phyloP scores from a whole-genome alignment of 2,113 vertebrate genomes.

The Pollimyrus isidori region DNA sequence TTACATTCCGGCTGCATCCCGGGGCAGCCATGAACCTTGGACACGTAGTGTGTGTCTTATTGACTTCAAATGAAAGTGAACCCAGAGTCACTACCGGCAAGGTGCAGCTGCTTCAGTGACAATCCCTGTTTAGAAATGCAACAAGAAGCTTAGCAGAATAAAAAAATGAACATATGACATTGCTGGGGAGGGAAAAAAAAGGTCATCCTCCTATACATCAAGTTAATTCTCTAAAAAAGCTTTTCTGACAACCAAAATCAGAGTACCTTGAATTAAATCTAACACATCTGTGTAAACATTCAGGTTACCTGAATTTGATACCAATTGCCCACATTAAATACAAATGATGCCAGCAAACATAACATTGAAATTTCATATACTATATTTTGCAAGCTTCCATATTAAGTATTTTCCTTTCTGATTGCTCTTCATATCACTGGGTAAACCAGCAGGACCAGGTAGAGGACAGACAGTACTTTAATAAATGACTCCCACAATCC shows the following conservation, averaged over 20 bases:
- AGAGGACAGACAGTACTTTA: neutral
- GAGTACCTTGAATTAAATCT: neutral
- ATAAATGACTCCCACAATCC: neutral
- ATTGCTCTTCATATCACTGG: neutral
- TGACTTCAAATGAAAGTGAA: neutral
- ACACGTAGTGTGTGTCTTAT: neutral
- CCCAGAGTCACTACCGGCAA: neutral
- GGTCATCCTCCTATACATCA: neutral
- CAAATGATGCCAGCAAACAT: neutral
- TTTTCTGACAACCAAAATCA: neutral
- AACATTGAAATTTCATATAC: neutral
- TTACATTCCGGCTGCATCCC: neutral
- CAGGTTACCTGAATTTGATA: neutral
- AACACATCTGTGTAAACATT: neutral
- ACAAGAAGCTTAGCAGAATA: neutral
- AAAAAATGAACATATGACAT: neutral
- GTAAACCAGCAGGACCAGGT: neutral
- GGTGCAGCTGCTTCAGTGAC: neutral
- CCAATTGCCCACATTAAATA: neutral
- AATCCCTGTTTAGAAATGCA: neutral
- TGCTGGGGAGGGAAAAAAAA: neutral
- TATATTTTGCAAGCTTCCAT: neutral
- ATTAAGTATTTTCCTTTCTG: neutral
- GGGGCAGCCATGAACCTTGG: neutral
- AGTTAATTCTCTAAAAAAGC: neutral